phyloP scores from a whole-genome alignment of 2,888 invertebrate genomes.

The Drosophila seclusa region DNA sequence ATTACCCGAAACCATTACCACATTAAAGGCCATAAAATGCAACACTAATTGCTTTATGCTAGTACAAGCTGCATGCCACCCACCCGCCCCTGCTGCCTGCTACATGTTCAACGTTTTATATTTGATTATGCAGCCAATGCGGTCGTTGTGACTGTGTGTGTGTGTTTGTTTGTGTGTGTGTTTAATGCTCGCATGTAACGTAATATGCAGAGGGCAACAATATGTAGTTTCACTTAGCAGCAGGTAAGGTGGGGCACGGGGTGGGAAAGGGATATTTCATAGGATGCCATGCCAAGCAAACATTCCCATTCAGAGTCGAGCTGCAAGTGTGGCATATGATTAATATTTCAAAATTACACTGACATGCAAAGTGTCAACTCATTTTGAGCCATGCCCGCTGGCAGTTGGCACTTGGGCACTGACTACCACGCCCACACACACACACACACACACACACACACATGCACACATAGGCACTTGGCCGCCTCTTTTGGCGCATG shows the following conservation, averaged over 20 bases:
- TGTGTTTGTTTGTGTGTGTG: conserved; percentile 32
- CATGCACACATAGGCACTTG: conserved; percentile 6
- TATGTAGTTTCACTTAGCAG: conserved; percentile 42
- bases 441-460: background rate
- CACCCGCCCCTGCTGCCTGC: background rate
- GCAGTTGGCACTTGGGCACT: conserved; percentile 25
- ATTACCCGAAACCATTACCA: conserved; percentile 81
- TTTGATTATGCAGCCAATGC: conserved; percentile 73
- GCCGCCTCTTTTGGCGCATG: conserved; percentile 56
- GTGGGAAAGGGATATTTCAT: background rate
- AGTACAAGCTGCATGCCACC: conserved; percentile 26
- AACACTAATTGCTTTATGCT: conserved; percentile 80
- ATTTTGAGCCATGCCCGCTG: conserved; percentile 58
- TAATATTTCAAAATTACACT: conserved; percentile 81
- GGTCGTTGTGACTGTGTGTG: background rate
- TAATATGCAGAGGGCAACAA: conserved; percentile 73
- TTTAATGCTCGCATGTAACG: conserved; percentile 65
- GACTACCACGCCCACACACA: conserved; percentile 28
- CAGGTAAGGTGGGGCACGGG: background rate
- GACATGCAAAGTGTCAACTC: conserved; percentile 81
- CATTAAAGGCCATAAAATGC: conserved; percentile 82
- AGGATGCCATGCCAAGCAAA: conserved; percentile 70
- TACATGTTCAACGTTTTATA: conserved; percentile 62
- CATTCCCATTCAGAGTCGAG: conserved; percentile 43
- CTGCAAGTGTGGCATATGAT: conserved; percentile 71